These are phyloP conservation scores for Trichomalopsis sarcophagae DNA, from an alignment of 1,140 invertebrate species.

Conservation along the genomic window DNA sequence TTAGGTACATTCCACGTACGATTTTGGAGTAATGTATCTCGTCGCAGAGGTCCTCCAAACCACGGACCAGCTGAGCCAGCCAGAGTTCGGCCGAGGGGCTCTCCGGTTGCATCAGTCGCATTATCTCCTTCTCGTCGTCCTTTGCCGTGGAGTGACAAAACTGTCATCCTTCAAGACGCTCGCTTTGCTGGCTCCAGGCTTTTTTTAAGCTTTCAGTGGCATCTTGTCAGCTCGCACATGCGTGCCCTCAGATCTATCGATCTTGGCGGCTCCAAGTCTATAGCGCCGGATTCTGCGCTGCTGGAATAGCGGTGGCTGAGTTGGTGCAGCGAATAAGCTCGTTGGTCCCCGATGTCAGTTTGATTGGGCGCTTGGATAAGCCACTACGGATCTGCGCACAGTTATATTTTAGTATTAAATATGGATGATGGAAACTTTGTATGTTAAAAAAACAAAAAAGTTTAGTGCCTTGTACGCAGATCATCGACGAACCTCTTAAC, in stretches of 20 bases:
- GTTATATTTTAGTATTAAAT: not conserved
- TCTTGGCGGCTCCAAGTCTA: not conserved
- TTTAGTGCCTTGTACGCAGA: constrained; percentile 34
- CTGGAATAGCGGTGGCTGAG: not conserved
- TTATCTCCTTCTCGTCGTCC: too few species aligned
- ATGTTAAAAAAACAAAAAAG: too few species aligned
- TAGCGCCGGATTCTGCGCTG: too few species aligned
- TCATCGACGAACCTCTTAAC: constrained; percentile 56
- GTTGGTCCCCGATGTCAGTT: not conserved
- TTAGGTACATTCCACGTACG: not conserved
- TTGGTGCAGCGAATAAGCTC: too few species aligned
- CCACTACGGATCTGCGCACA: constrained; percentile 5
- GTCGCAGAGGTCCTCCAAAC: constrained; percentile 70
- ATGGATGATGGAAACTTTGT: too few species aligned
- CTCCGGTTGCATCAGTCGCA: not conserved
- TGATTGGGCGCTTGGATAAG: not conserved
- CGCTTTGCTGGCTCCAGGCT: too few species aligned
- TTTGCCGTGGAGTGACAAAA: too few species aligned
- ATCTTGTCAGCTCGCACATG: constrained; percentile 51
- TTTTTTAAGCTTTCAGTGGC: too few species aligned
- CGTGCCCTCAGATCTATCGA: constrained; percentile 50
- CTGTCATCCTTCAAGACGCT: too few species aligned
- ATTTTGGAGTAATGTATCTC: constrained; percentile 60
- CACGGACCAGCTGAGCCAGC: constrained; percentile 65
- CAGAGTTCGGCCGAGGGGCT: not conserved